Conservation (phyloP, 2,797 vertebrate genomes). For the Passerculus sandwichensis region DNA sequence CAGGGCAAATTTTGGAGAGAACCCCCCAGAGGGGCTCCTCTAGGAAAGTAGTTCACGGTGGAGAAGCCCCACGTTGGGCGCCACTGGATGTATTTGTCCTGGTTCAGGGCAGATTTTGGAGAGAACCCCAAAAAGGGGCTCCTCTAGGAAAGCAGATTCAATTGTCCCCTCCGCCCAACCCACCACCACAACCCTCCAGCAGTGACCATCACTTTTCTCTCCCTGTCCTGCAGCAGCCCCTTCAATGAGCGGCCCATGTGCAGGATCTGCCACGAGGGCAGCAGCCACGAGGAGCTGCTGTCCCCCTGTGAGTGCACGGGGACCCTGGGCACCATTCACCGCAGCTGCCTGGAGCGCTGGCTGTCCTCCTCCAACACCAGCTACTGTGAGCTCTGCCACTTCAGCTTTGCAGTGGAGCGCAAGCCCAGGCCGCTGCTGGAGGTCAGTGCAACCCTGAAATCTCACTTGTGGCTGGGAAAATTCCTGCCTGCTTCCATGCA, state of each 20-base stretch:
- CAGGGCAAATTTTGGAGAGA: no score
- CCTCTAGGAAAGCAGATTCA: no score
- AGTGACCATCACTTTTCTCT: neutral
- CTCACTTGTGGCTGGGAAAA: conserved; percentile 32
- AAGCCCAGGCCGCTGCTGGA: conserved; percentile 83
- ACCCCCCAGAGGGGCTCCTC: no score
- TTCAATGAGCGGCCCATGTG: conserved; percentile 82
- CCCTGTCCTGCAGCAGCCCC: conserved; percentile 66
- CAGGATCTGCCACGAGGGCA: conserved; percentile 88
- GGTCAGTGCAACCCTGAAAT: conserved; percentile 74
- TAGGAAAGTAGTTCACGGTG: no score
- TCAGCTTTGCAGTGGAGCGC: conserved; percentile 87
- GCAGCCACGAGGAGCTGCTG: conserved; percentile 85
- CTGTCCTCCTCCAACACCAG: conserved; percentile 88
- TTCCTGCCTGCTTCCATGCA: neutral
- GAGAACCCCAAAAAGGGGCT: no score
- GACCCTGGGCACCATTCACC: conserved; percentile 86
- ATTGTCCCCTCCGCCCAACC: no score
- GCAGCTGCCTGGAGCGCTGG: conserved; percentile 89
- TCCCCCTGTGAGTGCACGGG: conserved; percentile 87
- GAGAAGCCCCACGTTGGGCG: no score
- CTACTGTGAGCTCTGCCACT: conserved; percentile 90
- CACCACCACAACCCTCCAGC: neutral
- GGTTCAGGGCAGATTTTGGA: no score
- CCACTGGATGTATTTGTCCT: no score